These are phyloP conservation scores for Leptatherina wallacei DNA, from an alignment of 2,797 vertebrate species.

Conservation along the genomic window DNA sequence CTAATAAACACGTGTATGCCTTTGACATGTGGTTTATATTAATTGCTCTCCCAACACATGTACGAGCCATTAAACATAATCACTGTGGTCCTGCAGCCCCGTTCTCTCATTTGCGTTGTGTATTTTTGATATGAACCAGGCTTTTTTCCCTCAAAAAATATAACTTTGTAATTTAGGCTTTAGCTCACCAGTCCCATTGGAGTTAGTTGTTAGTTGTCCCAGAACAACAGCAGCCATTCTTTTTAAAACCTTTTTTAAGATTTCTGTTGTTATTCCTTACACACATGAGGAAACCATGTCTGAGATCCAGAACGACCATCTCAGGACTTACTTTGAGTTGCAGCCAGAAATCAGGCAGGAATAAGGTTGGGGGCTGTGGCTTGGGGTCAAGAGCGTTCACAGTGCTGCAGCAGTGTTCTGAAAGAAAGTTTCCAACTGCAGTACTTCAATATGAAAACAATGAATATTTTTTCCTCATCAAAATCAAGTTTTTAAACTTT, in stretches of 20 bases:
- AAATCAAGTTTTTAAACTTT: constrained; percentile 18
- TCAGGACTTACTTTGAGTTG: constrained; percentile 59
- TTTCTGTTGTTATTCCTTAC: constrained; percentile 60
- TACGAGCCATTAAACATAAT: constrained; percentile 76
- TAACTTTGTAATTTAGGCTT: constrained; percentile 64
- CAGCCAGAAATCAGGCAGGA: constrained; percentile 59
- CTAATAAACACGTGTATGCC: constrained; percentile 73
- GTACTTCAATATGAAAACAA: constrained; percentile 68
- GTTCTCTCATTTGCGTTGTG: constrained; percentile 52
- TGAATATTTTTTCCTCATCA: constrained; percentile 57
- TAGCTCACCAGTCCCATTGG: constrained; percentile 65
- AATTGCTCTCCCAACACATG: constrained; percentile 73
- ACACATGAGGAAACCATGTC: constrained; percentile 64
- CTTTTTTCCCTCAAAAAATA: constrained; percentile 66
- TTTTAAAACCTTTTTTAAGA: constrained; percentile 41
- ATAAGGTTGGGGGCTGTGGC: constrained; percentile 40
- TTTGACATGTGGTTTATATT: constrained; percentile 77
- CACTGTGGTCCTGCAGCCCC: constrained; percentile 44
- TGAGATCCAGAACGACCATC: constrained; percentile 69
- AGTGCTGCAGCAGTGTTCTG: constrained; percentile 33
- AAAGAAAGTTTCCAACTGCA: constrained; percentile 61
- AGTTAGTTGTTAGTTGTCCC: constrained; percentile 63
- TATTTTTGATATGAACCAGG: constrained; percentile 74
- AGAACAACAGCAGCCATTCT: constrained; percentile 63
- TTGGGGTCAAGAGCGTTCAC: constrained; percentile 44